phyloP scores from a whole-genome alignment of 2,113 vertebrate species.

The Pangasianodon gigas region DNA sequence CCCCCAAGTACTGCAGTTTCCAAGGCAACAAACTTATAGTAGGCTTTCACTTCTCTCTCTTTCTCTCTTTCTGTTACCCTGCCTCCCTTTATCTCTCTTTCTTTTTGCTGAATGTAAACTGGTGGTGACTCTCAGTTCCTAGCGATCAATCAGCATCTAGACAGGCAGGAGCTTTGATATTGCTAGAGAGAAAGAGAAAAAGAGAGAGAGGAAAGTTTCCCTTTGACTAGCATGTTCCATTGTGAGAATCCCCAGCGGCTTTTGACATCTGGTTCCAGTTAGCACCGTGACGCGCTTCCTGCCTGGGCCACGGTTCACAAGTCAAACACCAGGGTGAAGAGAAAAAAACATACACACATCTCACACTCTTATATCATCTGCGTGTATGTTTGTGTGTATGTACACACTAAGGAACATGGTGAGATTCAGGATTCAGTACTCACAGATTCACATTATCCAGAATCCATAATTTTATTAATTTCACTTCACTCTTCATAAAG shows the following conservation, averaged over 20 bases:
- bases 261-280: constrained; percentile 81
- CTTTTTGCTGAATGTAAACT: constrained; percentile 50
- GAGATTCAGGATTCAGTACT: neutral
- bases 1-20: constrained; percentile 53
- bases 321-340: constrained; percentile 49
- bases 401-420: constrained; percentile 2
- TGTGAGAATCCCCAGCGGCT: constrained; percentile 74
- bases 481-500: neutral
- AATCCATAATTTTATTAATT: neutral
- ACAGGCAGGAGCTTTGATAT: constrained; percentile 54
- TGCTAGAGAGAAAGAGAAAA: constrained; percentile 35
- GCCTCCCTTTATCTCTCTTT: constrained; percentile 45
- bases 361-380: constrained; percentile 43
- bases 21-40: constrained; percentile 59
- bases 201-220: constrained; percentile 71
- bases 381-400: constrained; percentile 30
- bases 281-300: constrained; percentile 83
- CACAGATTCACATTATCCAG: neutral
- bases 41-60: constrained; percentile 34
- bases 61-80: constrained; percentile 30
- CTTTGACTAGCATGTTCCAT: constrained; percentile 76
- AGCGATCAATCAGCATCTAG: constrained; percentile 51
- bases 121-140: constrained; percentile 44
- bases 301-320: constrained; percentile 64
- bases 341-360: constrained; percentile 45